A percentile compares a stretch with the other conserved stretches of the same genome.
Conservation (phyloP, 2,113 vertebrate species). For the Scomber colias region DNA sequence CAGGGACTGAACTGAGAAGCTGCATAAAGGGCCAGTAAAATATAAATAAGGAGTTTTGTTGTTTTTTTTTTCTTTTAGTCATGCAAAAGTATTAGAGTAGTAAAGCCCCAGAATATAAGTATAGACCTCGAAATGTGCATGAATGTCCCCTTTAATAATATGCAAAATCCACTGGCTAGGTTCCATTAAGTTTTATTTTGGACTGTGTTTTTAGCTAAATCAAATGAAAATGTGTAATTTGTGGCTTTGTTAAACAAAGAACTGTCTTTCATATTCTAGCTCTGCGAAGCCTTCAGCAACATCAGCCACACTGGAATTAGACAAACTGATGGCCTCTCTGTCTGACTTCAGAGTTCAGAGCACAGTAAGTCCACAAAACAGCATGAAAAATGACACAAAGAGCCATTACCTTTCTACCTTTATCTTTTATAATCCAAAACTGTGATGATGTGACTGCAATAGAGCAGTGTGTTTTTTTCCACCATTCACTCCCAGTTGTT, state of each 20-base stretch:
- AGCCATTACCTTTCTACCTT: neutral
- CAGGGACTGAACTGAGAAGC: no score
- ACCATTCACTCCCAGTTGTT: neutral
- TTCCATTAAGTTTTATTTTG: neutral
- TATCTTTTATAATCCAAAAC: neutral
- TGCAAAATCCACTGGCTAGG: neutral
- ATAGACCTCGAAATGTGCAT: no score
- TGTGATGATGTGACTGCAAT: neutral
- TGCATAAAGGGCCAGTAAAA: no score
- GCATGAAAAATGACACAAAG: neutral
- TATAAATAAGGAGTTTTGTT: no score
- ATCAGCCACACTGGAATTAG: slow-evolving; percentile 92
- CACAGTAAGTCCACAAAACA: slow-evolving; percentile 80
- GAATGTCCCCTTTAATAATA: neutral
- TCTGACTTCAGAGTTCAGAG: slow-evolving; percentile 94
- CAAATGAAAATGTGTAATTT: neutral
- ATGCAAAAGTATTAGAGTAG: no score
- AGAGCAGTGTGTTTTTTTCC: neutral
- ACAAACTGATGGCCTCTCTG: slow-evolving; percentile 93
- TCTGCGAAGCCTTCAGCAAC: slow-evolving; percentile 88
- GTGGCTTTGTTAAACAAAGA: neutral
- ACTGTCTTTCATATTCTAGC: slow-evolving; percentile 62
- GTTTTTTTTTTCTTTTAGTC: no score
- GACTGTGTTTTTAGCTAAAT: neutral
- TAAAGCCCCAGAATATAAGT: no score